Percentiles rank a stretch among this genome's conserved stretches.
Conservation (phyloP, 2,113 vertebrate genomes). For the Larimichthys crocea region DNA sequence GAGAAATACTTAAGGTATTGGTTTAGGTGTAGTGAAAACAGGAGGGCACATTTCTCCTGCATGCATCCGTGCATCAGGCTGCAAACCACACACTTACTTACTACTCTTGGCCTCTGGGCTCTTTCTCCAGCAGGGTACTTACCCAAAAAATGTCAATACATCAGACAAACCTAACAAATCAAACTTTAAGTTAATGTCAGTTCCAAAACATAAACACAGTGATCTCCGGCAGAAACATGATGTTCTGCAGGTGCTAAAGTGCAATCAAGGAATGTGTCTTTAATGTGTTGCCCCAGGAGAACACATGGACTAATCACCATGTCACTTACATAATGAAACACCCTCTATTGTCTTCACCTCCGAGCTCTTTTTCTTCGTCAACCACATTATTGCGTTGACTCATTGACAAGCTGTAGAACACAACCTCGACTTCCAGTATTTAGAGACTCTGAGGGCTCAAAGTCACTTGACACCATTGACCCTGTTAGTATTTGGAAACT, state of each 20-base stretch:
- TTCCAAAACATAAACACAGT: conserved; percentile 18
- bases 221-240: conserved; percentile 2
- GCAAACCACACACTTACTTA: conserved; percentile 9
- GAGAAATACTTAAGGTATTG: no score
- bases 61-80: not conserved
- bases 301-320: conserved; percentile 37
- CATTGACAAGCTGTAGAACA: conserved; percentile 36
- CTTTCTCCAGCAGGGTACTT: conserved; percentile 10
- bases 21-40: conserved; percentile 35
- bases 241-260: not conserved
- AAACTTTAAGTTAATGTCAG: conserved; percentile 3
- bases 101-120: not conserved
- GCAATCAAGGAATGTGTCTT: conserved; percentile 24
- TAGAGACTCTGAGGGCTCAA: conserved; percentile 44
- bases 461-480: conserved; percentile 64
- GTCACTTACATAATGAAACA: conserved; percentile 66
- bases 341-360: conserved; percentile 59
- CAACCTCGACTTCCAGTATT: conserved; percentile 51
- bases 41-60: not conserved
- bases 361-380: conserved; percentile 28
- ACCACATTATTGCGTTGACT: conserved; percentile 46
- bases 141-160: conserved; percentile 2
- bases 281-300: conserved; percentile 7
- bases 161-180: conserved; percentile 20
- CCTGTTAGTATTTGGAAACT: conserved; percentile 57